phyloP scores from a whole-genome alignment of 92 coral and sea anemone genomes.

The Parazoanthus swiftii region DNA sequence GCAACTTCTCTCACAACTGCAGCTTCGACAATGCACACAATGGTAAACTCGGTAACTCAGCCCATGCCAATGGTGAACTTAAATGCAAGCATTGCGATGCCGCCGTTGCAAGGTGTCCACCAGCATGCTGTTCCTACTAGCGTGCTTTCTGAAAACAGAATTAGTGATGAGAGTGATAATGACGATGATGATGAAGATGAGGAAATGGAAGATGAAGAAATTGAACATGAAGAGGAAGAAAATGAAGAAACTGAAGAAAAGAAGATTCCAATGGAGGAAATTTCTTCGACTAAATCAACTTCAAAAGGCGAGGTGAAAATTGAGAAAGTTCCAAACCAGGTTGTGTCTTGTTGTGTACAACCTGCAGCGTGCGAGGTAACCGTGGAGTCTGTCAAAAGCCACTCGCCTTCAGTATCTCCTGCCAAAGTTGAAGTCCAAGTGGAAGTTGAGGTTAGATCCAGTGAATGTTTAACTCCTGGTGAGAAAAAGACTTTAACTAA shows the following conservation, averaged over 20 bases:
- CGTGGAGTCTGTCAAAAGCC: conserved; percentile 18
- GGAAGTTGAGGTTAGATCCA: conserved; percentile 27
- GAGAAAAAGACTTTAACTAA: conserved; percentile 21
- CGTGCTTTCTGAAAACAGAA: conserved; percentile 35
- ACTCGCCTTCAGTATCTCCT: conserved; percentile 35
- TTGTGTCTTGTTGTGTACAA: conserved; percentile 21
- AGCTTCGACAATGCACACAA: conserved; percentile 19
- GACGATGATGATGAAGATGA: conserved; percentile 24
- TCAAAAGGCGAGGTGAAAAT: conserved; percentile 40
- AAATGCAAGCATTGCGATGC: conserved; percentile 28
- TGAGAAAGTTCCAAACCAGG: conserved; percentile 33
- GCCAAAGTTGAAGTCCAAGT: conserved; percentile 35
- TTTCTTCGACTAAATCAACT: not conserved
- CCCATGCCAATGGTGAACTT: conserved; percentile 21
- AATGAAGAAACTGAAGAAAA: not conserved
- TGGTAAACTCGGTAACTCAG: conserved; percentile 22
- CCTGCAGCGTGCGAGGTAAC: conserved; percentile 36
- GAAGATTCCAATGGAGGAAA: not conserved
- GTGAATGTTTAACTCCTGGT: not conserved
- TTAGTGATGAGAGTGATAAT: conserved; percentile 17
- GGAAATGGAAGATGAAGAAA: conserved; percentile 32
- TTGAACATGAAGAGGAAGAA: conserved; percentile 24
- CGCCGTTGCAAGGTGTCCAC: conserved; percentile 22
- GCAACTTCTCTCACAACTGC: conserved; percentile 20
- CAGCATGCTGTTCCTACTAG: conserved; percentile 14